Base-by-base conservation (phyloP, 2,113 vertebrate genomes). In the Calidris pugnax region DNA sequence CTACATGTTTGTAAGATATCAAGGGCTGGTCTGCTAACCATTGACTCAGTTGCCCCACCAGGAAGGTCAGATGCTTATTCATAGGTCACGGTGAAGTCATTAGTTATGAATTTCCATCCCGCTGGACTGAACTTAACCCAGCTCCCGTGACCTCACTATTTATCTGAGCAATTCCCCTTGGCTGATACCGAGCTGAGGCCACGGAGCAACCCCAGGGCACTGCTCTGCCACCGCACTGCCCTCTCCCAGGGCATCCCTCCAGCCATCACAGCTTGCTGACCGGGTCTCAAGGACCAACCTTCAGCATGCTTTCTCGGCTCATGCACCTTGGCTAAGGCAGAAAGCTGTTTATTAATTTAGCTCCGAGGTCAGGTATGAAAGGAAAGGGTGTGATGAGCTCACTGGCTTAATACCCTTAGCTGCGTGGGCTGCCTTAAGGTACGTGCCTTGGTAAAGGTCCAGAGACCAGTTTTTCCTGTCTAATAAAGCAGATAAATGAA, bases 401-500 rank as follows among this genome's bases (percentile, higher is more conserved):
- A 53, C 50, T 47, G 79, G 32, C 35, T 71, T 83, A 69, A 80
- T 82, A 50, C 26, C n/a, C 73, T 80, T 57, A 95, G 32, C 76
- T 83, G 67, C 71, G n/a, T 83, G 67, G 86, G 39, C 39, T 90
- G 79, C 7, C 86, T 84, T 66, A 57, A 85, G 73, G 32, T 56
- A 78, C 4, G 3, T 73, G 73, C 50, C 87, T 88, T 68, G 51
- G n/a, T 84, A 71, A 74, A 94, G 74, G 66, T 72, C 69, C 72
- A 83, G 45, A 83, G 63, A 91, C 17, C 55, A 82, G 35, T 68
- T 94, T 69, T 87, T 80, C 63, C 85, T 43, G 18, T 69, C 67
- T 93, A 76, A 74, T 79, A 77, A 90, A 91, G 26, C 67, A 85
- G 85, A 73, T 41, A 73, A 94, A 78, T 62, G 48, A 53, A 85